Percentiles rank a stretch among this genome's conserved stretches.
These are phyloP conservation scores for Lindbergichthys nudifrons DNA, from an alignment of 2,797 vertebrate species.

Conservation along the genomic window DNA sequence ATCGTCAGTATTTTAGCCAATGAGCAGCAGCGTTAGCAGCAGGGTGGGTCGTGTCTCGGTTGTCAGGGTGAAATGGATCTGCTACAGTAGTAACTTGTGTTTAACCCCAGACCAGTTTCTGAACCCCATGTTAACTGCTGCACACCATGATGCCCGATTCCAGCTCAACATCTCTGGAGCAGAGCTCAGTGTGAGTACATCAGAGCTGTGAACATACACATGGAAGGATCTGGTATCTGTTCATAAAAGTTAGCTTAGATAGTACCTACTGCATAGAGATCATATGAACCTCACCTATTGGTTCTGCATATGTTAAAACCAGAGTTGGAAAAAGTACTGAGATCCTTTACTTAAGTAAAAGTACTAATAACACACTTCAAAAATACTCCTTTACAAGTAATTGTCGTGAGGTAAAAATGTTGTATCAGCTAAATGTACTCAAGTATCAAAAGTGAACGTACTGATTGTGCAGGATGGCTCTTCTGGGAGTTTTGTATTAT, in stretches of 20 bases:
- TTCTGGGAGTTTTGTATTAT: too few relatives aligned
- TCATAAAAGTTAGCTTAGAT: neutral
- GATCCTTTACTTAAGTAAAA: too few relatives aligned
- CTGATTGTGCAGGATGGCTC: too few relatives aligned
- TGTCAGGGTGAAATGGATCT: neutral
- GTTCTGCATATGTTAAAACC: too few relatives aligned
- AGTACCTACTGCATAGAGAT: neutral
- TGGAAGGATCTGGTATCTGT: neutral
- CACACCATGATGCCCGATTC: slow-evolving; percentile 85
- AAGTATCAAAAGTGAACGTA: too few relatives aligned
- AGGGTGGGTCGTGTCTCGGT: neutral
- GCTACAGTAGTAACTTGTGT: slow-evolving; percentile 13
- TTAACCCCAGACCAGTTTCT: slow-evolving; percentile 83
- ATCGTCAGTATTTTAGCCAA: neutral
- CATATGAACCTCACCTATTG: neutral
- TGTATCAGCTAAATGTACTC: too few relatives aligned
- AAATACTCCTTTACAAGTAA: too few relatives aligned
- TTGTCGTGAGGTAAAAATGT: too few relatives aligned
- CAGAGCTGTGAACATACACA: neutral
- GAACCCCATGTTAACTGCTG: slow-evolving; percentile 80
- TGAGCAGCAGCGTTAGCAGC: neutral
- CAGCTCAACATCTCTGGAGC: slow-evolving; percentile 76
- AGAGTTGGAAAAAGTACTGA: too few relatives aligned
- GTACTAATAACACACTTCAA: too few relatives aligned
- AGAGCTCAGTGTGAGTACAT: slow-evolving; percentile 80